Base-by-base conservation (phyloP, 2,888 invertebrate genomes). In the Oxyscelio sp. region DNA sequence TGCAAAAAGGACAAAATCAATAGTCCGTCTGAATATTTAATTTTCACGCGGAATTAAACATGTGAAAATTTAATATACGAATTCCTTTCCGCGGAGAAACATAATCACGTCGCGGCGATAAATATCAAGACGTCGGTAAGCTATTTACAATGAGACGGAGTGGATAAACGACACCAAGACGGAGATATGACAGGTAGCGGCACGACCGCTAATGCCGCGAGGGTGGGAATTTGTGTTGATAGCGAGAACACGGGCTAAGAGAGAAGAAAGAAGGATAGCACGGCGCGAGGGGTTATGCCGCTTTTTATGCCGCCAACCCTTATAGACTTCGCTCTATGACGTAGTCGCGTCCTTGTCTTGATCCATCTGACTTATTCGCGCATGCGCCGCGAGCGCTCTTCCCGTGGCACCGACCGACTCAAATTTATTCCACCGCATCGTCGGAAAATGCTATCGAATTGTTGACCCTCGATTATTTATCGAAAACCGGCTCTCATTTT, bases 351-450 rank as follows among this genome's bases (percentile, higher is more conserved):
- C 38, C 48, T 58, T 52, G 50, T 68, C 54, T 19, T 19, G 48
- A 48, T 48, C 66, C 66, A 24, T 54, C 21, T n/a, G n/a, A n/a
- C n/a, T n/a, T n/a, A n/a, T n/a, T n/a, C n/a, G 15, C 45, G 43
- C 15, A 9, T n/a, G 59, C 77, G n/a, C n/a, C n/a, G n/a, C n/a
- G n/a, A n/a, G 90, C 73, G n/a, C 15, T 22, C 19, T 27, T 43
- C 17, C 43, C 50, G n/a, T 88, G 83, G 73, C 52, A 65, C 22
- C 48, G 15, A 71, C 9, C 58, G 58, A 82, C 83, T 86, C 85
- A 89, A 83, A 88, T 86, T 90, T 85, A 90, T 83, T 61, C 52
- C 66, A 68, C 85, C 87, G 74, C 50, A 74, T 52, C 54, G 61
- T 50, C 74, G 54, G 63, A 63, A 45, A 75, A 73, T 17, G 65